phyloP scores from a whole-genome alignment of 1,140 invertebrate species.

The Charaxes varanes region DNA sequence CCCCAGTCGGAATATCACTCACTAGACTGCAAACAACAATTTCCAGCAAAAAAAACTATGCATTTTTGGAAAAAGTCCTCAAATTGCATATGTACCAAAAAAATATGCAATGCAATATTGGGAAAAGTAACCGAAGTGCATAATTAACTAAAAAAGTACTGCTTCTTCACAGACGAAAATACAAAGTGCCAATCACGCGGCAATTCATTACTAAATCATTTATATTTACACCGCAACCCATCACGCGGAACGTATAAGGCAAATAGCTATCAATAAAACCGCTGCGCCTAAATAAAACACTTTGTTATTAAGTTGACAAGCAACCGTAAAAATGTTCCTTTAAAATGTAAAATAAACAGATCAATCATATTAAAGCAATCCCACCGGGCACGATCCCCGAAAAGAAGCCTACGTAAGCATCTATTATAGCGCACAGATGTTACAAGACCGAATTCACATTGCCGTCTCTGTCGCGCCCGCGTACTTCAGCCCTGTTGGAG shows the following conservation, averaged over 20 bases:
- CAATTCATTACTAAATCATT: slow-evolving; percentile 39
- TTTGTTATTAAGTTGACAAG: slow-evolving; percentile 74
- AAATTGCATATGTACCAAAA: too few species aligned
- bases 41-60: too few species aligned
- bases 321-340: slow-evolving; percentile 74
- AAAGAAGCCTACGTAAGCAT: slow-evolving; percentile 72
- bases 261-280: slow-evolving; percentile 73
- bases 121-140: too few species aligned
- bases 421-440: slow-evolving; percentile 72
- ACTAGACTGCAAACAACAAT: too few species aligned
- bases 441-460: slow-evolving; percentile 52
- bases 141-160: too few species aligned
- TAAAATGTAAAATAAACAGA: slow-evolving; percentile 75
- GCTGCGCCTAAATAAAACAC: slow-evolving; percentile 70
- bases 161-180: slow-evolving; percentile 15
- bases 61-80: too few species aligned
- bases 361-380: slow-evolving; percentile 73
- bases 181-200: slow-evolving; percentile 28
- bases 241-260: slow-evolving; percentile 47
- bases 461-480: slow-evolving; percentile 35
- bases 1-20: too few species aligned
- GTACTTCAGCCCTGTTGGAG: slow-evolving; percentile 22
- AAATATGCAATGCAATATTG: too few species aligned
- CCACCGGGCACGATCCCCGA: slow-evolving; percentile 69
- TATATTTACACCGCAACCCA: slow-evolving; percentile 28